phyloP scores from a whole-genome alignment of 2,888 invertebrate species.

The Philereme vetulata region DNA sequence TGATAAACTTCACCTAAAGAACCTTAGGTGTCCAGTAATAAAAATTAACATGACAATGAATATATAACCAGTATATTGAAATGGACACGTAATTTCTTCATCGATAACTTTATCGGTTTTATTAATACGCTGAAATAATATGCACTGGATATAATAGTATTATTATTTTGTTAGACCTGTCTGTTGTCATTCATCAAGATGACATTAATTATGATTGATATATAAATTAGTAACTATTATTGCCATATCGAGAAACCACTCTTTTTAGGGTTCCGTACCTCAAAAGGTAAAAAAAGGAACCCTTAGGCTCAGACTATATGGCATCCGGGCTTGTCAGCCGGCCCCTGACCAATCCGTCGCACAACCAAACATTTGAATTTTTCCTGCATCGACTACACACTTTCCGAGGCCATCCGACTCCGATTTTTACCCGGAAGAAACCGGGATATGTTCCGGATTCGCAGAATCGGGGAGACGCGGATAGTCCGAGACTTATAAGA shows the following conservation, averaged over 20 bases:
- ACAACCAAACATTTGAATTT: no score
- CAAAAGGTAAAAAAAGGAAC: no score
- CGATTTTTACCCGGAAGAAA: no score
- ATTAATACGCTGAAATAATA: background rate
- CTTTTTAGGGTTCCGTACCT: no score
- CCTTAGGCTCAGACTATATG: no score
- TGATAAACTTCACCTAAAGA: background rate
- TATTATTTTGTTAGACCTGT: constrained; percentile 8
- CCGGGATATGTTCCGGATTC: no score
- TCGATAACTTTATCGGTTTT: constrained; percentile 6
- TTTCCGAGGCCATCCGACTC: no score
- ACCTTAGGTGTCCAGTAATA: background rate
- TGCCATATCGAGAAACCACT: constrained; percentile 34
- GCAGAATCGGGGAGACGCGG: no score
- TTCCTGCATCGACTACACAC: no score
- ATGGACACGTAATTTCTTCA: constrained; percentile 14
- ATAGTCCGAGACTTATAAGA: no score
- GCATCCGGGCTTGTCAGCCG: no score
- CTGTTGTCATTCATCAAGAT: constrained; percentile 40
- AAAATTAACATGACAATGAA: background rate
- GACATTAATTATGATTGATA: constrained; percentile 57
- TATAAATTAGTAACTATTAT: constrained; percentile 57
- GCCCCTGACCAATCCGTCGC: no score
- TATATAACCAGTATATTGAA: background rate
- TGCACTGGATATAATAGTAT: background rate